Base-by-base conservation (phyloP, 2,797 vertebrate genomes). In the Stomatorhinus walkeri region DNA sequence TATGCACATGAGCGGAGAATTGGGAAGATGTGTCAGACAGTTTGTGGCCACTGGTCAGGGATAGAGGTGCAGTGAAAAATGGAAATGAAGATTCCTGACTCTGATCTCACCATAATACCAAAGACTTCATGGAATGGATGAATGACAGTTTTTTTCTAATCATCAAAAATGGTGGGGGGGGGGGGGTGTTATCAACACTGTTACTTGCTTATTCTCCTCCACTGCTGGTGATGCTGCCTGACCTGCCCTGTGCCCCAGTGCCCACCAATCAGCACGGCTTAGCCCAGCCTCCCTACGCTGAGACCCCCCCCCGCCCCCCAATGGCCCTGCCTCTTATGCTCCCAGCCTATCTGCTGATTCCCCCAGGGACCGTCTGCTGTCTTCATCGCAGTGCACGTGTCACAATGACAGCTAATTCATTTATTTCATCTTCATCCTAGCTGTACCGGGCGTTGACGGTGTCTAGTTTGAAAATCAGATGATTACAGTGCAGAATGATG, bases 151-250 rank as follows among this genome's bases (percentile, higher is more conserved):
- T 79, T 40, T 79, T 43, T 79, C 46, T 85, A 52, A 49, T 85
- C 46, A 28, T 48, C 9, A 4, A 92, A 92, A 91, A 91, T 85
- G 92, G 3, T 0, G 36, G 36, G 2, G 36, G 36, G 36, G 36
- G 43, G 43, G 94, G 92, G 88, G 92, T 92, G 91, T 94, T 94
- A 43, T 40, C 19, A 79, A 93, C 94, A 92, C 94, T 93, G 92
- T 92, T 59, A 28, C 79, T 24, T 59, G 86, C 68, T 88, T 88
- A 48, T 89, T 52, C 61, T 7, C 28, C 61, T 5, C n/a, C 24
- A 49, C 84, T 87, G 14, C 43, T 12, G 54, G 0, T 22, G 43
- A n/a, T 43, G 7, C 86, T 43, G 28, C 36, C 1, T 87, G 86
- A 19, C 32, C 72, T 61, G 51, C 8, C 54, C 54, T 24, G 51